Evolutionary conservation across 2,113 vertebrate species (phyloP).

Genomic region (Periophthalmodon schlosseri): DNA sequence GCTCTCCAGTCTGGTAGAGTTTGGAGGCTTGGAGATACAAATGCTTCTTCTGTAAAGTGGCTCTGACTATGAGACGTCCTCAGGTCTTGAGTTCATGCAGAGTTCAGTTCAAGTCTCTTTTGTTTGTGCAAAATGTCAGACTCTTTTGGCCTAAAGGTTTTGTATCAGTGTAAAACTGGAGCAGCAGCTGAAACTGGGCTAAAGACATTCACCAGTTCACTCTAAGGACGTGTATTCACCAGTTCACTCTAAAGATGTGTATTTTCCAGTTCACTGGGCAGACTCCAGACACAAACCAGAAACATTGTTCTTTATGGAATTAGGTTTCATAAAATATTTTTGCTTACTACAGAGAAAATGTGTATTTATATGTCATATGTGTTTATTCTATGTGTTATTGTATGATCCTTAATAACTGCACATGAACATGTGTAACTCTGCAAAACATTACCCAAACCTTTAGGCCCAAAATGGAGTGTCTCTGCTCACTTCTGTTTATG

Average conservation of each 20-base stretch:
- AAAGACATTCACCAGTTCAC: neutral
- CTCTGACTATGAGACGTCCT: conserved; percentile 13
- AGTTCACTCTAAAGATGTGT: neutral
- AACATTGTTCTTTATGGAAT: too few species aligned
- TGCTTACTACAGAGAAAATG: too few species aligned
- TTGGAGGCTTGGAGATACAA: conserved; percentile 25
- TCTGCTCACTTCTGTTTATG: too few species aligned
- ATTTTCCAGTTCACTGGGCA: neutral
- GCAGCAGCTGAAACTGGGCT: neutral
- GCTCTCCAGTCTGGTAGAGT: too few species aligned
- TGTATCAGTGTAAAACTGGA: neutral
- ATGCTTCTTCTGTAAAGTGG: conserved; percentile 1
- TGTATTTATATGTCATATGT: too few species aligned
- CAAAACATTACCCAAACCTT: too few species aligned
- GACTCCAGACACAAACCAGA: too few species aligned
- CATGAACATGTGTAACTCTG: too few species aligned
- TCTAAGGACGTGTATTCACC: neutral
- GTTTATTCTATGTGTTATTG: too few species aligned
- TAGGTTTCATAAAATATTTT: too few species aligned
- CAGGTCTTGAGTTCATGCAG: conserved; percentile 1
- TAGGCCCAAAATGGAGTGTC: too few species aligned
- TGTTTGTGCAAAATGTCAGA: conserved; percentile 1
- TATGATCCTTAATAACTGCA: too few species aligned
- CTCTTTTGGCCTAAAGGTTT: neutral
- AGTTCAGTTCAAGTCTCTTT: neutral